Base-by-base conservation (phyloP, 2,113 vertebrate species). In the Oreochromis spilurus region DNA sequence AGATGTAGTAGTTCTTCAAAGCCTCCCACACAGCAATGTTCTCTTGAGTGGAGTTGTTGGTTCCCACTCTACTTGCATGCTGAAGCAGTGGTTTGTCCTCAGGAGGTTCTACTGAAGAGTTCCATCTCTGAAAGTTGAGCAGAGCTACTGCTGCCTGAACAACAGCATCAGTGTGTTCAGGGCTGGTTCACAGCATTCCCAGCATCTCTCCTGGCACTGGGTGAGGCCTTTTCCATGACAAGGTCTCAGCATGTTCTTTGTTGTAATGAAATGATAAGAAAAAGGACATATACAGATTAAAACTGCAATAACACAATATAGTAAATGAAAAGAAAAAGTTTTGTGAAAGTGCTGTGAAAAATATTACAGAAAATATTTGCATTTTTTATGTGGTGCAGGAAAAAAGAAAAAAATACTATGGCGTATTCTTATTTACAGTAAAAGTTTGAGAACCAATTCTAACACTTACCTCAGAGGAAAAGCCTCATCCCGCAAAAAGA, bases 191-290 rank as follows among this genome's bases (percentile, higher is more conserved):
- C 21, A 24, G 53, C 16, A 34, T 60, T 48, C 57, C 16, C 29
- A 60, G 29, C 8, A 60, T 17, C 57, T 60, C 29, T 34, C 58
- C 58, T 34, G 58, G 58, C 17, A 34, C 16, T 62, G 17, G 58
- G 58, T 62, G 58, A 62, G 29, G 29, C 31, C 16, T 50, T 50
- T 50, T 50, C 45, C 29, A 60, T 0, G 1, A 4, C 29, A 0
- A 0, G 16, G 29, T 19, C 29, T 34, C 10, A 19, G 5, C 58
- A 62, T 5, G 9, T 6, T 34, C 58, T 34, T 62, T 17, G 16
- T 10, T 62, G 31, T 62, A 62, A 62, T 62, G 9, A 62, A 57
- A 62, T 60, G 9, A 60, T 62, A 62, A 19, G 16, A 62, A 62
- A 62, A 34, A 7, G 9, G 58, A 36, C 9, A 36, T 34, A 62